Evolutionary conservation across 2,888 invertebrate genomes (phyloP), one percentile per base, ranked within the genome.

Genomic region (Theodoxus fluviatilis): DNA sequence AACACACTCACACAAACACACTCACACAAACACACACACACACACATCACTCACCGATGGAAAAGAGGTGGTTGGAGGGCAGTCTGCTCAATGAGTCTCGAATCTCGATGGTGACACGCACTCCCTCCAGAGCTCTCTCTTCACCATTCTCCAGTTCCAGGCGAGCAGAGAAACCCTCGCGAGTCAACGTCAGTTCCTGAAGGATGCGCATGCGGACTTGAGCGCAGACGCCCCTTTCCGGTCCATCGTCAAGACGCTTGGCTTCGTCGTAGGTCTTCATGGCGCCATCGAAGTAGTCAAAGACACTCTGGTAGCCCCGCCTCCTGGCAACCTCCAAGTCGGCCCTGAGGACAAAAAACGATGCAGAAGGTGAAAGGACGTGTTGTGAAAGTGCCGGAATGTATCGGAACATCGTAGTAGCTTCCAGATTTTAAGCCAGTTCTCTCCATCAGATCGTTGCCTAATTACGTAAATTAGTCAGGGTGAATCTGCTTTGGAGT

Each of bases 111-210:
- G 71, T 49, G 37, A 77, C 77, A n/a, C 72, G 64, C 3, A 78
- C 76, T n/a, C 73, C 69, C 38, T 71, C 66, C 18, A 78, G 49
- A 4, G 67, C 52, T 7, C 70, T 64, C 18, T 68, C 71, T 68
- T 78, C 77, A 2, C 75, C 76, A 64, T 78, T 78, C 49, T 78
- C 78, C 25, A 78, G 72, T 55, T 78, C 78, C 7, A 78, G 64
- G 18, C 71, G 68, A 6, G 78, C 78, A 31, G 73, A 71, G 57
- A 78, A 78, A 9, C 75, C 78, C 6, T 78, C 75, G 47, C 78
- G 64, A 22, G 75, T 76, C 9, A 78, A 66, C 1, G 76, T 76
- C 0, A 78, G 69, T 38, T 76, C 75, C 49, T 78, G 78, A 1
- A 72, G 67, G 67, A 78, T 77, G 15, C 73, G 59, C 3, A 78